These are phyloP conservation scores for Sebastes steindachneri DNA, from an alignment of 2,797 vertebrate species.

Conservation along the genomic window DNA sequence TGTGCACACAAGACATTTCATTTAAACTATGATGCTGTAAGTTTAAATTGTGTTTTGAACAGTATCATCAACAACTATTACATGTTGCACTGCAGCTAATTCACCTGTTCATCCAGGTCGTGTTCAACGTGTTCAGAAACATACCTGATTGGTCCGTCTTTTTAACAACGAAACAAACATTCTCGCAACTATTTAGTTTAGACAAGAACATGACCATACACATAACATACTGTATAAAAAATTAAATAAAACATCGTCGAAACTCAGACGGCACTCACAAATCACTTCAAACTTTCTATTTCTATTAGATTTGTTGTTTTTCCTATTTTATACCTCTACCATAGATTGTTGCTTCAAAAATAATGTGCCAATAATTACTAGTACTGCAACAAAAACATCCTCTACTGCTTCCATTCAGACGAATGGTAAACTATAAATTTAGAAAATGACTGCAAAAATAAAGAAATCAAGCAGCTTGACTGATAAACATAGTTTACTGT, in stretches of 20 bases:
- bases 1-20: conserved; percentile 32
- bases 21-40: conserved; percentile 10
- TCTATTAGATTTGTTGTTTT: not conserved
- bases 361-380: not conserved
- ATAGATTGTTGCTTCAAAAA: not conserved
- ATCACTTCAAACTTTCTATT: not conserved
- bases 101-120: conserved; percentile 39
- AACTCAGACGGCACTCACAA: conserved; percentile 3
- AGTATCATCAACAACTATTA: conserved; percentile 2
- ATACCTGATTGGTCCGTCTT: conserved; percentile 26
- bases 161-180: conserved; percentile 19
- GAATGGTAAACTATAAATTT: not conserved
- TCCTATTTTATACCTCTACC: not conserved
- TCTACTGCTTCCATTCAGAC: not conserved
- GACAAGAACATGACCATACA: not conserved
- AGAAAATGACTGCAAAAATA: not conserved
- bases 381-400: not conserved
- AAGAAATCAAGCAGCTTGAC: not conserved
- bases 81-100: conserved; percentile 3
- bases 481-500: not conserved
- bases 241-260: not conserved
- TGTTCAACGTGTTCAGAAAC: conserved; percentile 16
- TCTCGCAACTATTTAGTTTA: not conserved
- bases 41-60: conserved; percentile 42
- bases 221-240: not conserved